phyloP scores from a whole-genome alignment of 1,140 invertebrate genomes.

The Trachymyrmex cornetzi region DNA sequence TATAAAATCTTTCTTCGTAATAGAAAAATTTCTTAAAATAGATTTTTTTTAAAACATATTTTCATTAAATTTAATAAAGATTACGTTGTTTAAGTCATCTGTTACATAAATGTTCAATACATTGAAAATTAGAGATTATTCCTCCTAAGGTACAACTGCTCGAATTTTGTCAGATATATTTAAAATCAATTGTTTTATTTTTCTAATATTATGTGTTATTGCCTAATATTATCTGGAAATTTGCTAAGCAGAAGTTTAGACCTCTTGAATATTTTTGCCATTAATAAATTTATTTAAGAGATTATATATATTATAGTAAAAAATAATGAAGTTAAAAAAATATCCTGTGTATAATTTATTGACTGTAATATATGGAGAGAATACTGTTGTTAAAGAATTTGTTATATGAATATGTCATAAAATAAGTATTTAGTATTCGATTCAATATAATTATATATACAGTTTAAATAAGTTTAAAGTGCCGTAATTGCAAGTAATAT shows the following conservation, averaged over 20 bases:
- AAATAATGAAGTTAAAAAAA: neutral
- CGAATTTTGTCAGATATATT: conserved; percentile 17
- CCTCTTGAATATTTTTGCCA: neutral
- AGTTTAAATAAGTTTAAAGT: neutral
- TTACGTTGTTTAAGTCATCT: conserved; percentile 25
- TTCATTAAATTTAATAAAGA: conserved; percentile 8
- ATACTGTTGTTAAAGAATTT: conserved; percentile 17
- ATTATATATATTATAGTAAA: conserved; percentile 4
- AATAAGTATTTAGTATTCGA: conserved; percentile 28
- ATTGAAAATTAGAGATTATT: conserved; percentile 15
- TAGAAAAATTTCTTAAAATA: conserved; percentile 3
- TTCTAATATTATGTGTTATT: conserved; percentile 7
- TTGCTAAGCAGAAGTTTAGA: neutral
- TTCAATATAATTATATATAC: neutral
- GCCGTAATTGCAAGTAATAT: conserved; percentile 14
- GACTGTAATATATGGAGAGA: neutral
- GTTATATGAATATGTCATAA: neutral
- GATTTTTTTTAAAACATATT: conserved; percentile 16
- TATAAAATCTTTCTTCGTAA: conserved; percentile 70
- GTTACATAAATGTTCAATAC: neutral
- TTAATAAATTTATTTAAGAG: neutral
- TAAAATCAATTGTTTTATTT: neutral
- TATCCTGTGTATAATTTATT: neutral
- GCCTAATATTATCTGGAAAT: conserved; percentile 20
- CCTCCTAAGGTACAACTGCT: conserved; percentile 5